Base-by-base conservation (phyloP, 2,888 invertebrate genomes). In the Bedellia somnulentella region DNA sequence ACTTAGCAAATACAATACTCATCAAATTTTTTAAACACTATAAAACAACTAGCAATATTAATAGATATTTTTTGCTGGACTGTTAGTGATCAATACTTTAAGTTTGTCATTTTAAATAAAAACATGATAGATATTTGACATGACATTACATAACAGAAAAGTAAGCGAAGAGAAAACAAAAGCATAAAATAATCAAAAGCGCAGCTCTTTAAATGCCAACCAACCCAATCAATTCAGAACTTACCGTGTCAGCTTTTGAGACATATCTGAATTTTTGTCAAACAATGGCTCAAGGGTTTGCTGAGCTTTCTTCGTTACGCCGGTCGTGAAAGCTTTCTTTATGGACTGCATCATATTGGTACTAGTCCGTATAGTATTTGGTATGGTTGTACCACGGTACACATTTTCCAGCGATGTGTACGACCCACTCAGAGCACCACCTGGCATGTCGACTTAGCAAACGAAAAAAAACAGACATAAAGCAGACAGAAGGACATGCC, bases 381-480 rank as follows among this genome's bases (percentile, higher is more conserved):
- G 76, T 42, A 78, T 58, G 30, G 82, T 82, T 27, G 84, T 83
- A 48, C 78, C 75, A 49, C 78, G 79, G 76, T 84, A 85, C 42
- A 82, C 80, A 56, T 81, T 76, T 51, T 80, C 81, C 52, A 83
- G 63, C 47, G 79, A 80, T 47, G 78, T 78, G 73, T 83, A 83
- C 55, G 81, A 80, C 60, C 81, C 80, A 59, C 80, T 80, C 66
- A 80, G 77, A 56, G 67, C 61, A 57, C 78, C 76, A 49, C 79
- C 78, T 58, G 82, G 79, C 84, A 84, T 85, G 66, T 61, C 68
- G 54, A 58, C 60, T 60, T 61, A 29, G 14, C 22, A 52, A 56
- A n/a, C 43, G 49, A 52, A 50, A 46, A 50, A 49, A 46, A 45
- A 48, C 44, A 44, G 31, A 38, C 29, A 42, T 36, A 33, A 47